Percentiles rank a stretch among this genome's conserved stretches.
These are phyloP conservation scores for Brachypterus glaber DNA, from an alignment of 2,888 invertebrate genomes.

Conservation along the genomic window DNA sequence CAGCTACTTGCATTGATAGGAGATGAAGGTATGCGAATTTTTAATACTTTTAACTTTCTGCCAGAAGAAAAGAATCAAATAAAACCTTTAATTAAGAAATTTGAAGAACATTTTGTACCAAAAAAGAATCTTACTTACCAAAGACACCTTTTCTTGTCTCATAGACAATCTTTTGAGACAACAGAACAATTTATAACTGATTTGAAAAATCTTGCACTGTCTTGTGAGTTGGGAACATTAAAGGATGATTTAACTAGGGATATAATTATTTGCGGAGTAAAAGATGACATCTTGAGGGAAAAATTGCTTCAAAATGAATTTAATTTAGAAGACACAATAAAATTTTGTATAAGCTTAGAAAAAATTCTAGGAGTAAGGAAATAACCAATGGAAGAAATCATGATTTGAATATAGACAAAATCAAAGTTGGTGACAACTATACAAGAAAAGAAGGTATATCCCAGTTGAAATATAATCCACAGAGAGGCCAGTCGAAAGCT, in stretches of 20 bases:
- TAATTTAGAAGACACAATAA: background rate
- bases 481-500: background rate
- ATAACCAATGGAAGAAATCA: background rate
- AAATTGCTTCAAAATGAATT: background rate
- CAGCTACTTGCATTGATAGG: too few relatives aligned
- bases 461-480: background rate
- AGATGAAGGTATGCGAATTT: too few relatives aligned
- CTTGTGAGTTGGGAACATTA: background rate
- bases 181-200: background rate
- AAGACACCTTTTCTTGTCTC: background rate
- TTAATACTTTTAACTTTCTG: too few relatives aligned
- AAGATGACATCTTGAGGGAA: background rate
- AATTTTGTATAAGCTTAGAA: conserved; percentile 1
- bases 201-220: background rate
- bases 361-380: background rate
- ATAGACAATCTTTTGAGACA: background rate
- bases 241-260: background rate
- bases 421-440: background rate
- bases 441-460: background rate
- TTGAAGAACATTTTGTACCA: background rate
- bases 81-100: background rate
- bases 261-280: background rate
- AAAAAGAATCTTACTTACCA: background rate
- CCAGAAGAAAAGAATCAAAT: too few relatives aligned
- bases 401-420: background rate